Percentiles rank a stretch among this genome's conserved stretches.
phyloP scores from a whole-genome alignment of 2,113 vertebrate genomes.

The Castor canadensis region DNA sequence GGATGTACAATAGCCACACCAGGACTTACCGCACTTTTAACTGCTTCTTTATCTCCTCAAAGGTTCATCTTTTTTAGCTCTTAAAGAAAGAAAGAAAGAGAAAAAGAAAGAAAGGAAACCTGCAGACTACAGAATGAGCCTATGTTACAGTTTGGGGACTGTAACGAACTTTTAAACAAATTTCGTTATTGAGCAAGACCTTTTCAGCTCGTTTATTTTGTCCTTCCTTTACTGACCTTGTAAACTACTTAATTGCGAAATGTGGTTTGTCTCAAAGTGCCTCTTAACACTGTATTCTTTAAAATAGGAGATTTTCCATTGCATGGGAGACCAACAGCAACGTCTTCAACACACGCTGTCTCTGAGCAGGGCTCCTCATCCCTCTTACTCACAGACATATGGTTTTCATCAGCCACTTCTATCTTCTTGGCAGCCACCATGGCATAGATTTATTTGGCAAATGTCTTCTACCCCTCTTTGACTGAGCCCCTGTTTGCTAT shows the following conservation, averaged over 20 bases:
- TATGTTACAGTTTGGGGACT: neutral
- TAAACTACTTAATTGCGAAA: conserved; percentile 76
- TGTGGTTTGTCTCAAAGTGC: conserved; percentile 62
- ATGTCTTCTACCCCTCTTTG: neutral
- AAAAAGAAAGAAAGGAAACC: neutral
- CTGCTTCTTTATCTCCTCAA: neutral
- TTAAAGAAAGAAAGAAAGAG: neutral
- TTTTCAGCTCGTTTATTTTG: conserved; percentile 56
- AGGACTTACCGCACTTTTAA: neutral
- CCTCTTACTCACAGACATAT: conserved; percentile 60
- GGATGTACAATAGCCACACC: neutral
- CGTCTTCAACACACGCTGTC: neutral
- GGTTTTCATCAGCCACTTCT: conserved; percentile 72
- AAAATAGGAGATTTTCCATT: conserved; percentile 76
- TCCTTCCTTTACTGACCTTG: conserved; percentile 74
- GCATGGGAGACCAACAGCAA: conserved; percentile 41
- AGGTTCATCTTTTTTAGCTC: neutral
- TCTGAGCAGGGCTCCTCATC: neutral
- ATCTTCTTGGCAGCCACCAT: conserved; percentile 46
- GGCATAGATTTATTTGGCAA: conserved; percentile 7
- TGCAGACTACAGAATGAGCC: neutral
- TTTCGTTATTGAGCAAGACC: conserved; percentile 67
- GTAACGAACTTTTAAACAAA: conserved; percentile 55
- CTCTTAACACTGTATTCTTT: conserved; percentile 75
- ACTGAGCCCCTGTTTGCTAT: neutral